These are phyloP conservation scores for Phortica variegata DNA, from an alignment of 1,140 invertebrate genomes.

Conservation along the genomic window DNA sequence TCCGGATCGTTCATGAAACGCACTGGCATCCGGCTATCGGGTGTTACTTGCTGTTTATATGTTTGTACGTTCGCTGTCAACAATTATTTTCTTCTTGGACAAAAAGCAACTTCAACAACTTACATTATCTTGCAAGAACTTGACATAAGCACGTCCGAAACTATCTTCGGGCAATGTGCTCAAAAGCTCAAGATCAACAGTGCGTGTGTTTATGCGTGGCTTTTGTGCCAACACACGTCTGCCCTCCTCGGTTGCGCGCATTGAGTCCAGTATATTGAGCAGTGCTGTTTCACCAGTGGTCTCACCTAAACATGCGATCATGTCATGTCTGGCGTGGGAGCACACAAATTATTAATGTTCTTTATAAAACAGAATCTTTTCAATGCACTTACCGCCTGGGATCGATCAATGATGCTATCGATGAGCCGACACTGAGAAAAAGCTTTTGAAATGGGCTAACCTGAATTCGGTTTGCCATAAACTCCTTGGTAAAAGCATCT, in stretches of 20 bases:
- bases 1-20: constrained; percentile 90
- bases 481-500: constrained; percentile 41
- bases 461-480: constrained; percentile 66
- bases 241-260: constrained; percentile 67
- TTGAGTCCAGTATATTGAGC: constrained; percentile 66
- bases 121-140: constrained; percentile 80
- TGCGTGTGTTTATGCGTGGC: constrained; percentile 84
- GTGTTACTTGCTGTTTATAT: constrained; percentile 76
- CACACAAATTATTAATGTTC: not conserved
- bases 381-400: constrained; percentile 59
- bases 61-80: not conserved
- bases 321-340: constrained; percentile 68
- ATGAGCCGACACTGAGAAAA: constrained; percentile 78
- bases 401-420: constrained; percentile 70
- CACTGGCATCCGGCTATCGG: constrained; percentile 85
- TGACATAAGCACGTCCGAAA: constrained; percentile 79
- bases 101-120: constrained; percentile 50
- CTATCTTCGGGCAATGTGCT: constrained; percentile 73
- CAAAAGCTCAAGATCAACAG: constrained; percentile 76
- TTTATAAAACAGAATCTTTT: not conserved
- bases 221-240: constrained; percentile 71
- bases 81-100: not conserved
- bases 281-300: constrained; percentile 77
- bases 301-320: constrained; percentile 92
- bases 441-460: constrained; percentile 73